phyloP scores from a whole-genome alignment of 1,140 invertebrate genomes.

The Pseudomyrmex pallidus region DNA sequence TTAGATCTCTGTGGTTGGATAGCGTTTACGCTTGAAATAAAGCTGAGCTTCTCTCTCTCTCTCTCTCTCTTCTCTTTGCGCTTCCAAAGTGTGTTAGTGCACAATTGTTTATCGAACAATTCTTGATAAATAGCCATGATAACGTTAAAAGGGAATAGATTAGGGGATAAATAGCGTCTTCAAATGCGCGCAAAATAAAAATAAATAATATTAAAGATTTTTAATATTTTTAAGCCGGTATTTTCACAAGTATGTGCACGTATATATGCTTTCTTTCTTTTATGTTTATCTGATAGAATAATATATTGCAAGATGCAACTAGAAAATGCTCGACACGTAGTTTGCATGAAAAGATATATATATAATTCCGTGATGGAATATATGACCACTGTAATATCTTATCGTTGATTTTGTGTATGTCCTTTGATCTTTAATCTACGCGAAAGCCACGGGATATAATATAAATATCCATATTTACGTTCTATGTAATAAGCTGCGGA shows the following conservation, averaged over 20 bases:
- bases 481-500: constrained; percentile 21
- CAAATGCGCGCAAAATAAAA: too few relatives aligned
- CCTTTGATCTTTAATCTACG: constrained; percentile 41
- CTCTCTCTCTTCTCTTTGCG: not conserved
- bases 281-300: not conserved
- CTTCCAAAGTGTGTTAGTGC: constrained; percentile 18
- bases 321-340: not conserved
- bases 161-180: too few relatives aligned
- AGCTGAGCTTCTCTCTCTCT: constrained; percentile 2
- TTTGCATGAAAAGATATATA: not conserved
- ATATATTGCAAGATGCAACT: not conserved
- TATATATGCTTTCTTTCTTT: not conserved
- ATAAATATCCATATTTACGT: constrained; percentile 26
- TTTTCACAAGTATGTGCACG: too few relatives aligned
- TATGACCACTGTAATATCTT: not conserved
- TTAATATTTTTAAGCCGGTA: not conserved
- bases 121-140: constrained; percentile 24
- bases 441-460: not conserved
- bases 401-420: constrained; percentile 8
- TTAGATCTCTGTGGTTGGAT: constrained; percentile 27
- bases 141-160: not conserved
- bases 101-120: constrained; percentile 1
- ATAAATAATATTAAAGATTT: not conserved
- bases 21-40: constrained; percentile 53
- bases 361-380: not conserved